These are phyloP conservation scores for Squalus acanthias DNA, from an alignment of 2,797 vertebrate genomes.

Conservation along the genomic window DNA sequence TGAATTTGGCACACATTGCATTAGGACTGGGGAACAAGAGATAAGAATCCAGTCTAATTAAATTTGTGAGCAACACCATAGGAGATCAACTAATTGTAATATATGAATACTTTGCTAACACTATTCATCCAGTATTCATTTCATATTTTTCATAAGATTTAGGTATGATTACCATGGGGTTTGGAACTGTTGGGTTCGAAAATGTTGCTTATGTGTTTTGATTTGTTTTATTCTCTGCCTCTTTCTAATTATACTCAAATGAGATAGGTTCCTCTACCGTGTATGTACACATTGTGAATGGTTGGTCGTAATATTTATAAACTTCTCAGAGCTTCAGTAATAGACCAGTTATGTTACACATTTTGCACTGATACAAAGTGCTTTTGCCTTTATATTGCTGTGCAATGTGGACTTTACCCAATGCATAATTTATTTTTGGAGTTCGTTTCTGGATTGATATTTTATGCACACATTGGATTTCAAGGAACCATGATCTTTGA, in stretches of 20 bases:
- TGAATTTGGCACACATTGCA: background rate
- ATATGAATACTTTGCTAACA: background rate
- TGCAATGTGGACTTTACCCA: background rate
- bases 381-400: background rate
- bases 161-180: too few relatives aligned
- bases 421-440: background rate
- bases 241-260: background rate
- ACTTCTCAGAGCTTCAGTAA: background rate
- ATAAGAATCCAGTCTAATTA: background rate
- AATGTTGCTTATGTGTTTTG: too few relatives aligned
- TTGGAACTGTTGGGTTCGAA: too few relatives aligned
- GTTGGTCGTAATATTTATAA: background rate
- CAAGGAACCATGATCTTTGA: background rate
- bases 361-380: background rate
- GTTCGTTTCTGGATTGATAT: background rate
- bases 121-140: background rate
- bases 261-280: background rate
- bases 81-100: background rate
- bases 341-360: background rate
- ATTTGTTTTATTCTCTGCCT: too few relatives aligned
- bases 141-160: background rate
- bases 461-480: background rate
- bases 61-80: background rate
- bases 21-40: background rate
- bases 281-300: background rate